Conservation (phyloP, 2,888 invertebrate genomes). For the Reticulitermes lucifugus region DNA sequence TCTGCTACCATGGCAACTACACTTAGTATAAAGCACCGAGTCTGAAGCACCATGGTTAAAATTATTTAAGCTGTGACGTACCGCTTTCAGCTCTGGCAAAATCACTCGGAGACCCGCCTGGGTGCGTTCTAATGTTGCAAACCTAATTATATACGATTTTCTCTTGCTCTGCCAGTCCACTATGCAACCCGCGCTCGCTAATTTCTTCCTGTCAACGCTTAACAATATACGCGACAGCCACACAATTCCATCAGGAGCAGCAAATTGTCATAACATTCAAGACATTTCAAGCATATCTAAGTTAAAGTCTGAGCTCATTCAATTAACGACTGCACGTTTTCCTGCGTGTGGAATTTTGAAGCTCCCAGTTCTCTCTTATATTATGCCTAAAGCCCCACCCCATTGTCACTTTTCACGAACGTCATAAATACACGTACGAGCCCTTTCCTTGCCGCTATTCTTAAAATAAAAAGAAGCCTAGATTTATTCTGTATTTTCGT, state of each 20-base stretch:
- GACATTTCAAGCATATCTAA: background rate
- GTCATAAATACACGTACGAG: no score
- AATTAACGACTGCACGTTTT: background rate
- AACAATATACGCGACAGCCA: background rate
- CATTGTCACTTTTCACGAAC: no score
- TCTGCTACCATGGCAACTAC: conserved; percentile 34
- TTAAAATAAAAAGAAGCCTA: no score
- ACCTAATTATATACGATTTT: conserved; percentile 21
- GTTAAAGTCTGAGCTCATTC: background rate
- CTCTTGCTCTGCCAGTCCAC: background rate
- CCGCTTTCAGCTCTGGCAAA: conserved; percentile 9
- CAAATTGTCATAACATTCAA: background rate
- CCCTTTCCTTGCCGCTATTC: no score
- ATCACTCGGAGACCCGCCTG: conserved; percentile 1
- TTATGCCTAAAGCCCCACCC: no score
- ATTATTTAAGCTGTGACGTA: conserved; percentile 38
- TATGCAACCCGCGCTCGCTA: background rate
- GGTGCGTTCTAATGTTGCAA: conserved; percentile 31
- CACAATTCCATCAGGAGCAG: background rate
- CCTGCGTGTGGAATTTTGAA: background rate
- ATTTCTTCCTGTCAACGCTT: conserved; percentile 13
- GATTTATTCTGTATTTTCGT: no score
- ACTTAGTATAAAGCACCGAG: conserved; percentile 23
- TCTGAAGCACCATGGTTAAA: conserved; percentile 30
- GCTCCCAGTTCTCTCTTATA: background rate